Base-by-base conservation (phyloP, 1,140 invertebrate species). In the Copidosoma floridanum region DNA sequence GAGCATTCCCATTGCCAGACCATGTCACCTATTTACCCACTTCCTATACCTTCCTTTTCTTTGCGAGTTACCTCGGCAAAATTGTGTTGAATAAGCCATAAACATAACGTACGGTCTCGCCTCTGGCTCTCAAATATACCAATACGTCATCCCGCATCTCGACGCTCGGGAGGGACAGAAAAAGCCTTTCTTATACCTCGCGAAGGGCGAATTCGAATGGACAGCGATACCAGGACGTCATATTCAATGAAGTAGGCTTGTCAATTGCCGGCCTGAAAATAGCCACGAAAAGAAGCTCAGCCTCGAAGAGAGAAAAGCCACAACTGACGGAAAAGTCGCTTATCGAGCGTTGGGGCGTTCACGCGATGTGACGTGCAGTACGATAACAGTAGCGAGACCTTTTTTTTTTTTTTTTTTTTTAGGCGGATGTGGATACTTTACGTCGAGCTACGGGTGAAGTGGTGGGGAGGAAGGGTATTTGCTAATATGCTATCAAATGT, bases 121-220 rank as follows among this genome's bases (percentile, higher is more conserved):
- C n/a, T n/a, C n/a, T 24, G 21, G 29, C 41, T 59, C 35, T 59
- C 20, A 37, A 27, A 23, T 41, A 41, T 38, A 20, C 41, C 18
- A n/a, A n/a, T n/a, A n/a, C n/a, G n/a, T n/a, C n/a, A n/a, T n/a
- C n/a, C n/a, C n/a, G n/a, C n/a, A n/a, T n/a, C n/a, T n/a, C n/a
- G n/a, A n/a, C n/a, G n/a, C n/a, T n/a, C n/a, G n/a, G n/a, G n/a
- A n/a, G n/a, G n/a, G n/a, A n/a, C n/a, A n/a, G n/a, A 40, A 26
- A n/a, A 24, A 40, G 20, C n/a, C n/a, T n/a, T n/a, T n/a, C n/a
- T n/a, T n/a, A n/a, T n/a, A n/a, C n/a, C n/a, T n/a, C 44, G 20
- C 20, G 44, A 24, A 12, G n/a, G 12, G 11, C 35, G 46, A 63
- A 66, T 85, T 85, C 84, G 82, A 85, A 85, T 82, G 84, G 84